Base-by-base conservation (phyloP, 53 echinoderm and acorn worm genomes). In the Actinopyga echinites region DNA sequence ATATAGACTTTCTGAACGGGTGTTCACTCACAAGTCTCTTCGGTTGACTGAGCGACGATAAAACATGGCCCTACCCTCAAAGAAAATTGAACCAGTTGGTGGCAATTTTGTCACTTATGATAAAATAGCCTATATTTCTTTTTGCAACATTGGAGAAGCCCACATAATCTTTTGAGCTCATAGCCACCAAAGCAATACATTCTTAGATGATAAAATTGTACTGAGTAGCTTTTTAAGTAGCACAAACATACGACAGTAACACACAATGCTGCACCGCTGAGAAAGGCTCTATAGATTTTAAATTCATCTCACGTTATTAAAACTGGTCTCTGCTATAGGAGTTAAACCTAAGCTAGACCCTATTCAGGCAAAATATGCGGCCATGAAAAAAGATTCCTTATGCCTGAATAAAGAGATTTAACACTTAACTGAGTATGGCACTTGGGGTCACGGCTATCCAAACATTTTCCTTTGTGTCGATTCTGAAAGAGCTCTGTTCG, bases 41-140 rank as follows among this genome's bases (percentile, higher is more conserved):
- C 71, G 71, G 40, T 71, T 71, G 42, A 71, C n/a, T 71, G 71
- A 44, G 71, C 71, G 40, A 43, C 71, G 22, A 71, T 71, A 71
- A 40, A 71, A 44, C 71, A 71, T 38, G 44, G 71, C 71, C 71
- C 71, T 71, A 71, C 71, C 71, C 71, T 71, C 21, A 34, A 10
- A 71, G 71, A 40, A 71, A 26, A 44, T 71, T 71, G 37, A 66
- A 66, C 36, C 37, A 21, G 33, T 43, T 43, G 71, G 71, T 15
- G 71, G 26, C 28, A n/a, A 71, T 25, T 71, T 71, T 44, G 44
- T 43, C 71, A 71, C 71, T 43, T 71, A 49, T 49, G 49, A 49
- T 49, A 49, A 17, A 49, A 49, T 49, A 49, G 3, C 49, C 49
- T 1, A 49, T 49, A 49, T 49, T 49, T 49, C 40, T 49, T 10